These are phyloP conservation scores for Piscicola geometra DNA, from an alignment of 2,888 invertebrate species.

Conservation along the genomic window DNA sequence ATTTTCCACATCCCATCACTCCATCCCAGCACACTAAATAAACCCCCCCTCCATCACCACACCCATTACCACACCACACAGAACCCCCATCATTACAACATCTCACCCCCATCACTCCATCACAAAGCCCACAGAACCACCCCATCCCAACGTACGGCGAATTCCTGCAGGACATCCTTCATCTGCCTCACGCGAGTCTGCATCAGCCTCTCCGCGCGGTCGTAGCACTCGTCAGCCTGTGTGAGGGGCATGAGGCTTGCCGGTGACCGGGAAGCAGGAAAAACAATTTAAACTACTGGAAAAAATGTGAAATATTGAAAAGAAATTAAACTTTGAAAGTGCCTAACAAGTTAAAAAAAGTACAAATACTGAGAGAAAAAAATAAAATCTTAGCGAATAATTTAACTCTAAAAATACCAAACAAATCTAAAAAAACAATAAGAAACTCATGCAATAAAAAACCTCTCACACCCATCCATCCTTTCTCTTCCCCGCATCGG, in stretches of 20 bases:
- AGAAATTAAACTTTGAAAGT: background rate
- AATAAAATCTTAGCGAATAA: no score
- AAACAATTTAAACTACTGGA: no score
- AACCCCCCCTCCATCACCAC: background rate
- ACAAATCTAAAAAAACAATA: no score
- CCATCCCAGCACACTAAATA: background rate
- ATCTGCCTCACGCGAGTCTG: background rate
- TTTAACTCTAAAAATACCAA: no score
- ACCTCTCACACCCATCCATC: no score
- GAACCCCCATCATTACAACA: background rate
- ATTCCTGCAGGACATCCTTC: background rate
- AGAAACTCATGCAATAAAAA: no score
- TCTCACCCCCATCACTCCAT: background rate
- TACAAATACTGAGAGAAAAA: no score
- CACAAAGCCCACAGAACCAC: background rate
- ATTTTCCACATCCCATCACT: background rate
- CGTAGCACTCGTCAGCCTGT: slow-evolving; percentile 1
- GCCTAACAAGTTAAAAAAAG: no score
- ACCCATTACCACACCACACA: background rate
- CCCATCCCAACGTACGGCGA: background rate
- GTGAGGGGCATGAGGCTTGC: background rate
- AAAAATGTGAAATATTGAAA: background rate
- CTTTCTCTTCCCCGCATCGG: no score
- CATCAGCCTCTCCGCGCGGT: background rate
- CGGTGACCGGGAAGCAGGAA: no score